phyloP scores from a whole-genome alignment of 2,113 vertebrate genomes.

The Daubentonia madagascariensis region DNA sequence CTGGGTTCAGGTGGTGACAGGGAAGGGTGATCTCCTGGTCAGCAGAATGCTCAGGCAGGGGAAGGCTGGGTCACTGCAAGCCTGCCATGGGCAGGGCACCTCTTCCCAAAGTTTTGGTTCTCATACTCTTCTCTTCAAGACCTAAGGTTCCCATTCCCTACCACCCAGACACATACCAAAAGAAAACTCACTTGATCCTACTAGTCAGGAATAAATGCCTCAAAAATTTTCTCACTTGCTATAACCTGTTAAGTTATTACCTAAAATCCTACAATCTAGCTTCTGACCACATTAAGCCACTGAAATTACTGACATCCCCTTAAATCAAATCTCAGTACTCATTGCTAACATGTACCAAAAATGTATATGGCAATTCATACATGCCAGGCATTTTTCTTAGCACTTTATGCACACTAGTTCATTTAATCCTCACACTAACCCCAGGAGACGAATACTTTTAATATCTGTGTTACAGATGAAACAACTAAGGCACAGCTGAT shows the following conservation, averaged over 20 bases:
- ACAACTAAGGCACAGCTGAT: background rate
- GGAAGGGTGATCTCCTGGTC: too few species aligned
- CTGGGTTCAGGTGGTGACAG: too few species aligned
- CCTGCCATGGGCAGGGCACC: too few species aligned
- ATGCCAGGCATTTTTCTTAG: background rate
- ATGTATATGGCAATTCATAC: too few species aligned
- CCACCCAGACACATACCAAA: background rate
- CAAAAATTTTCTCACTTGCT: background rate
- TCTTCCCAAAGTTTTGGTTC: background rate
- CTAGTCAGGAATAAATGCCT: background rate
- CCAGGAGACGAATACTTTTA: too few species aligned
- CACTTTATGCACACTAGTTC: background rate
- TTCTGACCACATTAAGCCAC: background rate
- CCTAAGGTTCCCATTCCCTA: background rate
- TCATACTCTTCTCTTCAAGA: background rate
- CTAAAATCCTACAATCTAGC: background rate
- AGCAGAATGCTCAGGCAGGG: too few species aligned
- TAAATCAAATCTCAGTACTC: background rate
- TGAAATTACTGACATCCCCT: background rate
- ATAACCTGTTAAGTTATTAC: background rate
- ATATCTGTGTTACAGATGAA: too few species aligned
- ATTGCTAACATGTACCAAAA: background rate
- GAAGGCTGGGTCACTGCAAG: too few species aligned
- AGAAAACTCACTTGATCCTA: background rate
- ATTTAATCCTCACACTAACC: background rate